Evolutionary conservation across 2,113 vertebrate genomes (phyloP).

Genomic region (Nothoprocta perdicaria): DNA sequence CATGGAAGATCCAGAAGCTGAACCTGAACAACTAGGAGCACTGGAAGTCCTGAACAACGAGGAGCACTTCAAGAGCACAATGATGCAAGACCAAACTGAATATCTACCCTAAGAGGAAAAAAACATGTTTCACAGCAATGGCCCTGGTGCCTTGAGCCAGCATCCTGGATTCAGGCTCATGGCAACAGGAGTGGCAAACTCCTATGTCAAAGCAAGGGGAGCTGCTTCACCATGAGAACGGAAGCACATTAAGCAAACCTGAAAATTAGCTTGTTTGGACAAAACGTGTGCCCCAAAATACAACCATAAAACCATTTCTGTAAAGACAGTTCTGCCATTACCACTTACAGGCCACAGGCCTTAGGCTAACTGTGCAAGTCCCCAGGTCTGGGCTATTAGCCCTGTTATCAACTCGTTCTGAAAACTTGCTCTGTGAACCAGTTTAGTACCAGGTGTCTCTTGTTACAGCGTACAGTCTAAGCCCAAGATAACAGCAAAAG

Average conservation of each 20-base stretch:
- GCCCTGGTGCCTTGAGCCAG: accelerated
- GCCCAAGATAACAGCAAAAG: neutral
- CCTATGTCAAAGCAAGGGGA: neutral
- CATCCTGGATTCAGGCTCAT: neutral
- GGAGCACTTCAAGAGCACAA: neutral
- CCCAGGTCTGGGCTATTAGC: neutral
- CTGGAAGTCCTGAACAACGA: neutral
- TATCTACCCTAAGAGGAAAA: neutral
- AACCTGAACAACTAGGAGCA: neutral
- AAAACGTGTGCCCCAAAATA: neutral
- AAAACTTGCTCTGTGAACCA: neutral
- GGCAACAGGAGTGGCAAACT: accelerated
- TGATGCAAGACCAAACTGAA: neutral
- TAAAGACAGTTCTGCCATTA: neutral
- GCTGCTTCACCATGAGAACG: neutral
- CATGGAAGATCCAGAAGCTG: neutral
- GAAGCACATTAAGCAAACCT: neutral
- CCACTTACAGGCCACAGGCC: neutral
- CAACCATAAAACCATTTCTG: neutral
- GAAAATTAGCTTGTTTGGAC: neutral
- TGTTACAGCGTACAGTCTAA: neutral
- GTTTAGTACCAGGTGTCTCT: neutral
- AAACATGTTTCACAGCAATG: neutral
- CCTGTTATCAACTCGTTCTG: neutral
- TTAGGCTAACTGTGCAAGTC: neutral